A percentile compares a stretch with the other conserved stretches of the same genome.
phyloP scores from a whole-genome alignment of 2,113 vertebrate genomes.

The Mormoops blainvillei region DNA sequence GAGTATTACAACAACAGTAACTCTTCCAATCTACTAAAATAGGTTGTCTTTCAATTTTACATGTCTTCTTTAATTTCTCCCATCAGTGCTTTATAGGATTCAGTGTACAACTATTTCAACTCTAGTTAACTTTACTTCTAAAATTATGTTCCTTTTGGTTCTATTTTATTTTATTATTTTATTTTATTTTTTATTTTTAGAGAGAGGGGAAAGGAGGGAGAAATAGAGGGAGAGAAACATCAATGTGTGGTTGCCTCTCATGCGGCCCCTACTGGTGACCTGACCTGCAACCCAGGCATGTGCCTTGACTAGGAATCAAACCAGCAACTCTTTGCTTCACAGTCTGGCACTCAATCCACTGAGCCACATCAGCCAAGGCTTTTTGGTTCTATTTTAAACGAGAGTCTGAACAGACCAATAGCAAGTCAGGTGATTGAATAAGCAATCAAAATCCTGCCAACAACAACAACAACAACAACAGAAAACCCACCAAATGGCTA shows the following conservation, averaged over 20 bases:
- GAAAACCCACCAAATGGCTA: background rate
- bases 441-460: background rate
- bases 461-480: background rate
- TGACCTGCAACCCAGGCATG: no score
- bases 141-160: background rate
- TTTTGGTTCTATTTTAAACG: background rate
- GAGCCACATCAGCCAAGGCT: no score
- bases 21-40: background rate
- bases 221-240: no score
- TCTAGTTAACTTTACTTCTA: background rate
- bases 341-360: no score
- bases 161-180: no score
- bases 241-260: no score
- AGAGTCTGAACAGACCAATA: background rate
- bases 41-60: background rate
- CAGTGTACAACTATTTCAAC: background rate
- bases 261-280: no score
- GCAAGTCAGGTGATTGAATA: background rate
- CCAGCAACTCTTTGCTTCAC: no score
- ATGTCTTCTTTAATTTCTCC: background rate
- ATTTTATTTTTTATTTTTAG: no score
- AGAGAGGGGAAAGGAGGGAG: no score
- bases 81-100: background rate
- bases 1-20: background rate
- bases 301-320: no score